Conservation (phyloP, 2,888 invertebrate species). For the Amphipoea oculea region DNA sequence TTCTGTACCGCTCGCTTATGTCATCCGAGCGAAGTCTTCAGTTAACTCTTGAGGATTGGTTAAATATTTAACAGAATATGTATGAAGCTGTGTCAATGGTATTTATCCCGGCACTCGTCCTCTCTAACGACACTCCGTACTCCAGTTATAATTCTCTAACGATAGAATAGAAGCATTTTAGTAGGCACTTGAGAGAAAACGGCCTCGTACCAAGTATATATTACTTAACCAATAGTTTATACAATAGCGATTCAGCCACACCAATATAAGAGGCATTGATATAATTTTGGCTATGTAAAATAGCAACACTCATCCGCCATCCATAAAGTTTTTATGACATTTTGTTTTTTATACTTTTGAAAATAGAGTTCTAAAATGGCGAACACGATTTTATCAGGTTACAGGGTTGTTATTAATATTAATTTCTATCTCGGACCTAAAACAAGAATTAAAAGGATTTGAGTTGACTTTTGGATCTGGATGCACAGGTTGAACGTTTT, state of each 20-base stretch:
- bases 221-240: conserved; percentile 59
- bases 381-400: conserved; percentile 45
- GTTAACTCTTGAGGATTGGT: not conserved
- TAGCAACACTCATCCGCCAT: conserved; percentile 46
- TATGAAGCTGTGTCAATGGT: conserved; percentile 21
- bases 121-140: conserved; percentile 61
- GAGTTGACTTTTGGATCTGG: conserved; percentile 23
- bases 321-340: conserved; percentile 37
- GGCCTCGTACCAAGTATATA: conserved; percentile 57
- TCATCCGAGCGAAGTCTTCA: not conserved
- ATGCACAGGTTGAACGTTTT: conserved; percentile 31
- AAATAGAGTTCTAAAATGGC: conserved; percentile 54
- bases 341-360: conserved; percentile 39
- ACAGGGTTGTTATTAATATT: conserved; percentile 17
- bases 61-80: conserved; percentile 27
- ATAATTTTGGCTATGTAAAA: conserved; percentile 46
- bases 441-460: conserved; percentile 16
- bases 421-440: conserved; percentile 9
- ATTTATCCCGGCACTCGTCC: conserved; percentile 62
- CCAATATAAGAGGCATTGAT: conserved; percentile 58
- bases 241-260: conserved; percentile 51
- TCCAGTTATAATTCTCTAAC: conserved; percentile 68
- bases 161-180: conserved; percentile 73
- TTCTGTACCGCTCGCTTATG: not conserved
- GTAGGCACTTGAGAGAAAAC: conserved; percentile 78